These are phyloP conservation scores for Thryonomys swinderianus DNA, from an alignment of 2,113 vertebrate genomes.

Conservation along the genomic window DNA sequence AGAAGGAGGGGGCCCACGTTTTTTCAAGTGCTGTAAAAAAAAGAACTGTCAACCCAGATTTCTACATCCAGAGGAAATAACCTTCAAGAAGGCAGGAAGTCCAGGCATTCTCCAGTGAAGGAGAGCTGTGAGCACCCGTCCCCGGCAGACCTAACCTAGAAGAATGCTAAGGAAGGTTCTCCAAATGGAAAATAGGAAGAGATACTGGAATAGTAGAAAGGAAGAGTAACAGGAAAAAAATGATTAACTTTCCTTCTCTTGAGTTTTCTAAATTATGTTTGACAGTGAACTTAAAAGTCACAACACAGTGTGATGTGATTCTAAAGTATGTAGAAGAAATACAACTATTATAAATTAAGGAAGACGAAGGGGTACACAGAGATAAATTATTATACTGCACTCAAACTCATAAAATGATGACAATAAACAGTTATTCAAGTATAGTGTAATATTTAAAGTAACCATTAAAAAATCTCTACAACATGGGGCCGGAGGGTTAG, in stretches of 20 bases:
- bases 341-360: background rate
- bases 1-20: conserved; percentile 77
- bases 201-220: background rate
- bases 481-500: too few species aligned
- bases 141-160: background rate
- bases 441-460: background rate
- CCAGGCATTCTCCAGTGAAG: conserved; percentile 70
- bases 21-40: conserved; percentile 81
- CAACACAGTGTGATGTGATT: background rate
- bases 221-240: conserved; percentile 6
- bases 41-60: conserved; percentile 80
- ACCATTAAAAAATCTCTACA: background rate
- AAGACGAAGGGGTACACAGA: background rate
- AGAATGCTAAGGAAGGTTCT: conserved; percentile 44
- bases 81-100: conserved; percentile 68
- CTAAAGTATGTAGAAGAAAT: background rate
- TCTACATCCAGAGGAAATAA: conserved; percentile 65
- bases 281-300: conserved; percentile 34
- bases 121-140: conserved; percentile 32
- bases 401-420: background rate
- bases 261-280: background rate
- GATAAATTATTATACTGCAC: background rate
- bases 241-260: conserved; percentile 1
- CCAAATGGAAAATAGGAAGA: conserved; percentile 47
- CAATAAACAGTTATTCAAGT: background rate